Evolutionary conservation across 2,888 invertebrate species (phyloP), one percentile per base, ranked within the genome.

Genomic region (Pogonocherus hispidulus): DNA sequence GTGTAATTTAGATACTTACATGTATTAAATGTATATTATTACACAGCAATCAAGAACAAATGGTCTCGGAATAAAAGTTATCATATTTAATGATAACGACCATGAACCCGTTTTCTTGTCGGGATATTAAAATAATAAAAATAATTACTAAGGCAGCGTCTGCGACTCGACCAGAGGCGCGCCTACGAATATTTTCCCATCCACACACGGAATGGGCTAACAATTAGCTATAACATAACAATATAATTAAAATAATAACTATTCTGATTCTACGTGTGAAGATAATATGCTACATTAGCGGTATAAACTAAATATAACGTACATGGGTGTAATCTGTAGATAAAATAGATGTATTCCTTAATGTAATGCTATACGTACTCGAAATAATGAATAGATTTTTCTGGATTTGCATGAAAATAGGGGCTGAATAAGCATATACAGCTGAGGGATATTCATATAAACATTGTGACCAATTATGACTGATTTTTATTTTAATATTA

Each of bases 31-130:
- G 80, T 82, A 79, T 84, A 83, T 84, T 83, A 83, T 84, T 84
- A 84, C 81, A 83, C 80, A 79, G 84, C 83, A 84, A 85, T 84
- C 84, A 83, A 82, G 80, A 80, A 80, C 82, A 80, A 82, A 82
- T 80, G 82, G 82, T 81, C 80, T 79, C 80, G 79, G 81, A 81
- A 84, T 84, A 85, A 85, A 85, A 85, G 83, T 85, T 85, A 85
- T 84, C 84, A 85, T 85, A 85, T 85, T 85, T 86, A 86, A 86
- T 85, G 85, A 84, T 84, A 84, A 84, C 83, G 86, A 83, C 86
- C 86, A 77, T 86, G 86, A 85, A 85, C 86, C 84, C 84, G 84
- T 84, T 84, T 82, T 83, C 83, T 84, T 83, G 81, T 79, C 81
- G 83, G 82, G 80, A 83, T 84, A 84, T 84, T 84, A 84, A 84